phyloP scores from a whole-genome alignment of 2,113 vertebrate genomes.

The Sclerurus mexicanus region DNA sequence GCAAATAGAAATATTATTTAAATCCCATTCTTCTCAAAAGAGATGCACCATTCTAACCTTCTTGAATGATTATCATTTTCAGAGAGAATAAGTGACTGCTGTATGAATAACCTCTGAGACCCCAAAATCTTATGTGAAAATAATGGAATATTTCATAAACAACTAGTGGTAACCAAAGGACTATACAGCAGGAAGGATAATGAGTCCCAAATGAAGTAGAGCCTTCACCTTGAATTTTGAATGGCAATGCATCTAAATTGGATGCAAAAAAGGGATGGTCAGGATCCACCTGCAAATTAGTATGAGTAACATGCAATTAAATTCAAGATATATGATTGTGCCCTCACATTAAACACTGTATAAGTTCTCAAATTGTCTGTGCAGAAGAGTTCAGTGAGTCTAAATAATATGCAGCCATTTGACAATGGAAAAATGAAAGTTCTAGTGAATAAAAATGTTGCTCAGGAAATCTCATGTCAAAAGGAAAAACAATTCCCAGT shows the following conservation, averaged over 20 bases:
- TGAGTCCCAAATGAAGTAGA: background rate
- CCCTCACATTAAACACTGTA: background rate
- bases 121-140: background rate
- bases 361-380: background rate
- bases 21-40: background rate
- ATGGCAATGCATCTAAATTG: background rate
- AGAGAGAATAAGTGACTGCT: background rate
- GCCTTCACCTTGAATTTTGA: background rate
- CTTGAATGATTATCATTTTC: background rate
- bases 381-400: background rate
- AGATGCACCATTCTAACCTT: background rate
- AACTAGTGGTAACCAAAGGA: accelerated
- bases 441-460: background rate
- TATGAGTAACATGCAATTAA: background rate
- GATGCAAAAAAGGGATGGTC: background rate
- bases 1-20: background rate
- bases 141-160: background rate
- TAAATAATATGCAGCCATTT: background rate
- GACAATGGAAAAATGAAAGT: background rate
- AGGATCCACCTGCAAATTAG: background rate
- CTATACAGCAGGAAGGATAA: background rate
- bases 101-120: background rate
- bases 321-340: background rate
- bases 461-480: background rate
- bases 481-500: background rate